A percentile compares a stretch with the other conserved stretches of the same genome.
Evolutionary conservation across 2,888 invertebrate species (phyloP).

Genomic region (Monochamus alternatus): DNA sequence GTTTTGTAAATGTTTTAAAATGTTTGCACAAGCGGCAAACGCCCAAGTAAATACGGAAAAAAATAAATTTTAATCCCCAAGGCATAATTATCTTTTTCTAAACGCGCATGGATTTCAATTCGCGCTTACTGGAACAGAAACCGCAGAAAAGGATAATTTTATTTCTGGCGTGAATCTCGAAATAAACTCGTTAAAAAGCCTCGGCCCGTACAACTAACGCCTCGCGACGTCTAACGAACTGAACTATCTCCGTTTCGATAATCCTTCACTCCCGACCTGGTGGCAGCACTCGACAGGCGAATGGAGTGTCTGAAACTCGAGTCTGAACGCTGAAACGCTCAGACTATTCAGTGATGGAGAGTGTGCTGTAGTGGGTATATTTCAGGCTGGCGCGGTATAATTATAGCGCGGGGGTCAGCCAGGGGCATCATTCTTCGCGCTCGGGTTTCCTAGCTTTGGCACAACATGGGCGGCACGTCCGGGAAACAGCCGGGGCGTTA

Average conservation of each 20-base stretch:
- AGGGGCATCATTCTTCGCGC: conserved; percentile 24
- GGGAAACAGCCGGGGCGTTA: not conserved
- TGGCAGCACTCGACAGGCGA: conserved; percentile 20
- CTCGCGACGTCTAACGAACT: conserved; percentile 21
- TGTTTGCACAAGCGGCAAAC: too few relatives aligned
- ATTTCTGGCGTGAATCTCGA: not conserved
- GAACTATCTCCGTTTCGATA: conserved; percentile 15
- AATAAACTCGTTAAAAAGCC: conserved; percentile 14
- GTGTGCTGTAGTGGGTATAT: conserved; percentile 26
- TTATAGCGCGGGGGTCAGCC: conserved; percentile 29
- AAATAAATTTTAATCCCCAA: too few relatives aligned
- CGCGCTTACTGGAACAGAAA: not conserved
- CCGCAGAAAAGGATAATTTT: not conserved
- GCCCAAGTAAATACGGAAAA: too few relatives aligned
- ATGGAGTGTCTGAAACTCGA: conserved; percentile 12
- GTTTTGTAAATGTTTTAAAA: too few relatives aligned
- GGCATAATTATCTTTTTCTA: too few relatives aligned
- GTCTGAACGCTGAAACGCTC: not conserved
- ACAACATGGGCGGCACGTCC: conserved; percentile 1
- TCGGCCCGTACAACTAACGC: conserved; percentile 21
- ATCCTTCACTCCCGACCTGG: not conserved
- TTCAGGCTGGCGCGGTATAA: conserved; percentile 27
- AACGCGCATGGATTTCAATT: not conserved
- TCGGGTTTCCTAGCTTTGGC: conserved; percentile 24
- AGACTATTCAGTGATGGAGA: conserved; percentile 21